Percentiles rank a stretch among this genome's conserved stretches.
phyloP scores from a whole-genome alignment of 2,888 invertebrate species.

The Amiota mariae region DNA sequence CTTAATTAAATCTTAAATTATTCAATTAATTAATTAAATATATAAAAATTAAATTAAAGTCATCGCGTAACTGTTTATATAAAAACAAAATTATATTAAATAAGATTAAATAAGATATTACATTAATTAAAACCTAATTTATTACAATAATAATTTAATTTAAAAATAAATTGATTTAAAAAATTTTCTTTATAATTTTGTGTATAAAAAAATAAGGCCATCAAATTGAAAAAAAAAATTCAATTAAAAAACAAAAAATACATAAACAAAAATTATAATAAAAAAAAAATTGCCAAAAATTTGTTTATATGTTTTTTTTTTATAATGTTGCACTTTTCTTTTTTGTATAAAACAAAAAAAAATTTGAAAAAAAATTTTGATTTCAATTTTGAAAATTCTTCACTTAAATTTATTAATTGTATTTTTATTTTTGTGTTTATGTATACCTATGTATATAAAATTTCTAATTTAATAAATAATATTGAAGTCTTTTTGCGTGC shows the following conservation, averaged over 20 bases:
- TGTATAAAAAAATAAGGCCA: constrained; percentile 24
- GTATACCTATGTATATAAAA: constrained; percentile 25
- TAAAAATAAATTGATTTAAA: constrained; percentile 39
- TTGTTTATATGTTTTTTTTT: not conserved
- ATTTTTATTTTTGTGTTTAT: constrained; percentile 37
- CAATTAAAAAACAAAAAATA: not conserved
- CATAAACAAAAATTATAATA: not conserved
- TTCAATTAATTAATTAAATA: constrained; percentile 39
- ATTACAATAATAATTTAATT: constrained; percentile 11
- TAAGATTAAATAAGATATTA: constrained; percentile 25
- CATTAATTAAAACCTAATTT: constrained; percentile 37
- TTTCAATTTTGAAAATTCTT: constrained; percentile 20
- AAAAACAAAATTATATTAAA: constrained; percentile 17
- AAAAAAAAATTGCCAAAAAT: constrained; percentile 12
- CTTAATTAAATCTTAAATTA: constrained; percentile 11
- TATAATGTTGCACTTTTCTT: not conserved
- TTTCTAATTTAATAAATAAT: constrained; percentile 49
- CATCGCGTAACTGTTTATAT: not conserved
- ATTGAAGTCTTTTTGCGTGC: constrained; percentile 64
- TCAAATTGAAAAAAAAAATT: constrained; percentile 5
- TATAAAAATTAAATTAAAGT: constrained; percentile 39
- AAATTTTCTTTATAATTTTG: constrained; percentile 39
- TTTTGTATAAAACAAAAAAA: not conserved
- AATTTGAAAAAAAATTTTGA: constrained; percentile 36
- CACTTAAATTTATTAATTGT: constrained; percentile 36